Evolutionary conservation across 1,140 invertebrate species (phyloP), one percentile per base, ranked within the genome.

Genomic region (Atopsyche davidsoni): DNA sequence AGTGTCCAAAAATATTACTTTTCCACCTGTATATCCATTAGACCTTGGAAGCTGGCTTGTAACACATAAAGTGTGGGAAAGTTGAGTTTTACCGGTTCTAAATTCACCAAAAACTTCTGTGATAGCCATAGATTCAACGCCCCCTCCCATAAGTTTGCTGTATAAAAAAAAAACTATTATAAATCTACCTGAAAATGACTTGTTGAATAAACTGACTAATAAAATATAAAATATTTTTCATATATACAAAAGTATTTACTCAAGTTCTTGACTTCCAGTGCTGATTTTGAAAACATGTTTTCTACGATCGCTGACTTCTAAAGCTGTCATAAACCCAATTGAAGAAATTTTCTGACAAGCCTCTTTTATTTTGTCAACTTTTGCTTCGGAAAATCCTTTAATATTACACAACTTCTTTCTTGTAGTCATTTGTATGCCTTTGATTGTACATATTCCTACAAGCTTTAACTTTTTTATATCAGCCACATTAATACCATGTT

Each of bases 81-180:
- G 60, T 60, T 88, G 86, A 2, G 85, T 89, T 68, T 88, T 89
- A 11, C 86, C 87, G 23, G 83, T 86, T 34, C 87, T 68, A 65
- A 91, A 92, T 69, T 94, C 90, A 1, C 90, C 90, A 70, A 93
- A 92, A 18, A 89, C 85, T 74, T 93, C 90, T 22, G 90, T 94
- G 41, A 94, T 90, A 1, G 87, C 81, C 71, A 91, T 91, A 14
- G 89, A 91, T 72, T 93, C 90, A 51, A 93, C 79, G 1, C 90
- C 90, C 45, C 90, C 88, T 23, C 76, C 78, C 22, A 92, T 65
- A 22, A 92, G 70, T 64, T 86, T 85, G 62, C 83, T 86, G 62
- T 43, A 3, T 28, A 7, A 28, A 7, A 6, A 16, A 75, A 70
- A 46, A 28, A 22, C 42, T 36, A 14, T 28, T 17, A 47, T 32